These are phyloP conservation scores for Corythaeola cristata DNA, from an alignment of 2,113 vertebrate species.

Conservation along the genomic window DNA sequence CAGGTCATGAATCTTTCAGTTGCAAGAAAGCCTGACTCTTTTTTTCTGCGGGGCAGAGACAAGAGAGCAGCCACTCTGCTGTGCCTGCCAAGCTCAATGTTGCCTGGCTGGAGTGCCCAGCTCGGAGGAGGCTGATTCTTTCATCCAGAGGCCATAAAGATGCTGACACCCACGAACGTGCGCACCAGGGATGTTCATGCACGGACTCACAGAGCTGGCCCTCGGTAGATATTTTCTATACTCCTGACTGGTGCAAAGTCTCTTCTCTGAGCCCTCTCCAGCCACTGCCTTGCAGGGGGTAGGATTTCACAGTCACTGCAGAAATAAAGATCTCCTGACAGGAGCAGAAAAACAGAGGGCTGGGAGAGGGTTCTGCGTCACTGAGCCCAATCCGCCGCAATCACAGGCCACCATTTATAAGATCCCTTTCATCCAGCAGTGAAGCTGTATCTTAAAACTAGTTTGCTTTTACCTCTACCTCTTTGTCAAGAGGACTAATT, in stretches of 20 bases:
- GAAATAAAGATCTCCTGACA: neutral
- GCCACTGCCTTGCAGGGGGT: neutral
- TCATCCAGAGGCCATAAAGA: conserved; percentile 4
- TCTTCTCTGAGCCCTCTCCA: neutral
- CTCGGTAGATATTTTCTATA: neutral
- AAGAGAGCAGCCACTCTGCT: neutral
- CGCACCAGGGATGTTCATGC: neutral
- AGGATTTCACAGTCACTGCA: neutral
- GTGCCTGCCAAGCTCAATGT: neutral
- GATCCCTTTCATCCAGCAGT: neutral
- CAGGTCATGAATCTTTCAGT: neutral
- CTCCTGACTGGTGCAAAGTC: neutral
- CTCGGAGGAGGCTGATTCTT: neutral
- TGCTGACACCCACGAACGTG: neutral
- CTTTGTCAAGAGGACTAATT: neutral
- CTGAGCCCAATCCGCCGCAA: neutral
- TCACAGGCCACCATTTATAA: neutral
- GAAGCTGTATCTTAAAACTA: neutral
- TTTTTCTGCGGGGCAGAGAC: neutral
- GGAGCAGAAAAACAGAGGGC: neutral
- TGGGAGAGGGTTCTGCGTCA: neutral
- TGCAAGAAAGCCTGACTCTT: neutral
- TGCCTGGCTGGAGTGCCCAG: neutral
- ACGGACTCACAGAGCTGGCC: neutral
- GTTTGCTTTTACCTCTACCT: neutral